Conservation (phyloP, 2,113 vertebrate species). For the Steatornis caripensis region DNA sequence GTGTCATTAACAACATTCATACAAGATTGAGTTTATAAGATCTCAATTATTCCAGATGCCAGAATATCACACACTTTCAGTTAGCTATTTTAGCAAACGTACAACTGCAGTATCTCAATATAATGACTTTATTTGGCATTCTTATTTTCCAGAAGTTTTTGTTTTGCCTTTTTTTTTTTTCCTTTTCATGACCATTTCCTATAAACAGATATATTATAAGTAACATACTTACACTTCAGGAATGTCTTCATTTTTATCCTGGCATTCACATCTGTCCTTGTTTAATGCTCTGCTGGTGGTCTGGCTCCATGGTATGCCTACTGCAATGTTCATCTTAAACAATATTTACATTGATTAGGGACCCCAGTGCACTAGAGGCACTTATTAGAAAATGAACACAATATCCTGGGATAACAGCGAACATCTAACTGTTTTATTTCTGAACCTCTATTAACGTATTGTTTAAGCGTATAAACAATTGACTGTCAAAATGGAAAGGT, state of each 20-base stretch:
- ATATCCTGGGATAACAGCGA: neutral
- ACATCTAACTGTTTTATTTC: neutral
- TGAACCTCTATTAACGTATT: neutral
- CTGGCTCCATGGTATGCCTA: conserved; percentile 72
- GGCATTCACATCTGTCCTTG: conserved; percentile 79
- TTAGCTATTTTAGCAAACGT: neutral
- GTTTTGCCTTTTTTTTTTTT: neutral
- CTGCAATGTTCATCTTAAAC: conserved; percentile 70
- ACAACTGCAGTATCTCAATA: neutral
- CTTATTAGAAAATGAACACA: conserved; percentile 62
- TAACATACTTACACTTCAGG: conserved; percentile 55
- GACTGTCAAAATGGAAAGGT: neutral
- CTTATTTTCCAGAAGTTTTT: conserved; percentile 16
- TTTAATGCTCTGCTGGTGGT: conserved; percentile 83
- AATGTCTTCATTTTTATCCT: conserved; percentile 68
- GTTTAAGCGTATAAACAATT: neutral
- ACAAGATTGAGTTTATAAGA: neutral
- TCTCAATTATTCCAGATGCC: neutral
- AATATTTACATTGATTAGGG: conserved; percentile 76
- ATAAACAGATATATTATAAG: conserved; percentile 56
- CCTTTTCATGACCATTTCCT: conserved; percentile 7
- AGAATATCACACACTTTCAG: neutral
- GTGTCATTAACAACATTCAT: neutral
- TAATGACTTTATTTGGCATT: neutral
- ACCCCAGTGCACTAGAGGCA: conserved; percentile 27